phyloP scores from a whole-genome alignment of 2,888 invertebrate genomes.

The Lottia gigantea region DNA sequence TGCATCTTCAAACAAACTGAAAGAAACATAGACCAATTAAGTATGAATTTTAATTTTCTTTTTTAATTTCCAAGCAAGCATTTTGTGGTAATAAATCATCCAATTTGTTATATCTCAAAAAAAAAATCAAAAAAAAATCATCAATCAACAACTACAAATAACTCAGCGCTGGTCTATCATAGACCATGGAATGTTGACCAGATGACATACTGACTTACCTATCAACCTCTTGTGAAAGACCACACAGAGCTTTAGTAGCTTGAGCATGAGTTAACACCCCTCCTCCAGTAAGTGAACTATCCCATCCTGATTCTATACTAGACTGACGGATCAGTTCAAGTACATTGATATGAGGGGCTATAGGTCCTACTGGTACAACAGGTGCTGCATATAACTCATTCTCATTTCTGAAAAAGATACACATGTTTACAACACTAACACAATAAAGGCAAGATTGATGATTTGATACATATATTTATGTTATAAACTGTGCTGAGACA shows the following conservation, averaged over 20 bases:
- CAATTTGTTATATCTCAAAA: too few relatives aligned
- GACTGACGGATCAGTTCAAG: conserved; percentile 77
- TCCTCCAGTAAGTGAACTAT: conserved; percentile 67
- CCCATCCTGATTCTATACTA: conserved; percentile 70
- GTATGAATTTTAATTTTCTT: too few relatives aligned
- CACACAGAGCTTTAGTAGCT: conserved; percentile 89
- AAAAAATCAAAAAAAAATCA: too few relatives aligned
- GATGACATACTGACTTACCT: conserved; percentile 66
- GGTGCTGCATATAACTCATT: conserved; percentile 48
- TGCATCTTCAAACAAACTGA: conserved; percentile 85
- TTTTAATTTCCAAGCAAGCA: too few relatives aligned
- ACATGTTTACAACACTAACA: neutral
- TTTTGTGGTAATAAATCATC: too few relatives aligned
- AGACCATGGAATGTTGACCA: too few relatives aligned
- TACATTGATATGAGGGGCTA: conserved; percentile 74
- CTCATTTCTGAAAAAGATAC: conserved; percentile 32
- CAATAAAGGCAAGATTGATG: too few relatives aligned
- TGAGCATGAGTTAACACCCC: conserved; percentile 75
- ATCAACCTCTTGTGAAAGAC: conserved; percentile 89
- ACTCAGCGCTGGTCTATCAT: too few relatives aligned
- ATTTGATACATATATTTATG: too few relatives aligned
- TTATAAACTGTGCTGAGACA: too few relatives aligned
- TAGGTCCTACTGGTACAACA: conserved; percentile 43
- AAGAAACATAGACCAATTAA: conserved; percentile 26
- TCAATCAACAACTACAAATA: too few relatives aligned